Percentiles rank a stretch among this genome's conserved stretches.
Evolutionary conservation across 1,140 invertebrate species (phyloP).

Genomic region (Dreissena rostriformis): DNA sequence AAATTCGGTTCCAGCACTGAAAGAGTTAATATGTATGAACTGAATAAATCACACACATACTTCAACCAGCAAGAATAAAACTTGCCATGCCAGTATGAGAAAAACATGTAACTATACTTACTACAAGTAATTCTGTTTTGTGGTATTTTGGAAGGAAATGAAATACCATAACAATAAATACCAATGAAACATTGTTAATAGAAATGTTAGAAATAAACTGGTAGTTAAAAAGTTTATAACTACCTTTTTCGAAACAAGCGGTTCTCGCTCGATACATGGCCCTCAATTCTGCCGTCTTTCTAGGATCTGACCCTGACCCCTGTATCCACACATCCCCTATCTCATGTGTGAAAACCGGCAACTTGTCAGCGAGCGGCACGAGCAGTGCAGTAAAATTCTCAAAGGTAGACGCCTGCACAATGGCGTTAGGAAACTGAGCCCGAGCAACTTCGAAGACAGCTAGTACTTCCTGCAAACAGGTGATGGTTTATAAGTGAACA

Average conservation of each 20-base stretch:
- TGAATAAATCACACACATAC: no score
- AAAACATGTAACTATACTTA: no score
- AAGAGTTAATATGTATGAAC: no score
- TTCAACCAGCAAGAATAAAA: no score
- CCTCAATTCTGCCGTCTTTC: slow-evolving; percentile 68
- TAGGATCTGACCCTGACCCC: slow-evolving; percentile 71
- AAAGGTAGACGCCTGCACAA: slow-evolving; percentile 66
- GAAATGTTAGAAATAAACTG: no score
- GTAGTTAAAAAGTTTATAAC: not conserved
- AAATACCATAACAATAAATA: no score
- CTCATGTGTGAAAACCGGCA: slow-evolving; percentile 69
- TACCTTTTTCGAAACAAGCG: slow-evolving; percentile 61
- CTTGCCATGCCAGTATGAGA: no score
- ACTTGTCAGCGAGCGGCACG: slow-evolving; percentile 52
- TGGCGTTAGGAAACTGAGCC: slow-evolving; percentile 69
- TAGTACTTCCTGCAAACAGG: slow-evolving; percentile 69
- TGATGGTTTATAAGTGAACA: no score
- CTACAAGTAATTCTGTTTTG: no score
- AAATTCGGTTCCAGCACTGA: no score
- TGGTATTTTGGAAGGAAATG: no score
- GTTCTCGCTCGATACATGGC: slow-evolving; percentile 63
- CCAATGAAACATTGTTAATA: no score
- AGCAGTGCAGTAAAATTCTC: slow-evolving; percentile 65
- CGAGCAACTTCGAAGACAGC: slow-evolving; percentile 66
- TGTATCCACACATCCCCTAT: slow-evolving; percentile 77